Evolutionary conservation across 2,797 vertebrate genomes (phyloP).

Genomic region (Xiphorhynchus erythropygius): DNA sequence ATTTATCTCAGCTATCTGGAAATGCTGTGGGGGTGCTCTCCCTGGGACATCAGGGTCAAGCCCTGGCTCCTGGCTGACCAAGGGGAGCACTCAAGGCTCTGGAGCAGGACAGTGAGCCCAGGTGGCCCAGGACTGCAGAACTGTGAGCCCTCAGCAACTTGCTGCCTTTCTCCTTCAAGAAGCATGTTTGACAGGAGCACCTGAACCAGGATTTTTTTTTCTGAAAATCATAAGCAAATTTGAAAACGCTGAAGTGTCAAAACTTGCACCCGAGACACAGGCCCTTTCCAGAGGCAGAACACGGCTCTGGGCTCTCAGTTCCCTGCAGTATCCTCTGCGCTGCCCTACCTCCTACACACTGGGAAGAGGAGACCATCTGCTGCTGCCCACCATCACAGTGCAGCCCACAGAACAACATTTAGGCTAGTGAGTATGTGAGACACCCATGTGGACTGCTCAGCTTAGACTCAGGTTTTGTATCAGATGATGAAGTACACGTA

Average conservation of each 20-base stretch:
- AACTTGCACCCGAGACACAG: neutral
- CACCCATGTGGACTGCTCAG: neutral
- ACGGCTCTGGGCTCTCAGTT: neutral
- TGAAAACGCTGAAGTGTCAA: neutral
- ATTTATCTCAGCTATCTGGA: neutral
- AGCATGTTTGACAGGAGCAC: neutral
- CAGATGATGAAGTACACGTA: fast-evolving
- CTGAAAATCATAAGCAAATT: neutral
- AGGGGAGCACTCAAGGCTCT: neutral
- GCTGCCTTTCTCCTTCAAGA: neutral
- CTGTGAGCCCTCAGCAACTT: neutral
- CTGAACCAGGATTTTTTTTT: neutral
- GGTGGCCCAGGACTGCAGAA: neutral
- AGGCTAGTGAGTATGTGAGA: neutral
- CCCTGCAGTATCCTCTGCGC: neutral
- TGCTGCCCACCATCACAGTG: neutral
- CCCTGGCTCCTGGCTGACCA: neutral
- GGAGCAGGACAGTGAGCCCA: neutral
- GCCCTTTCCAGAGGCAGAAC: neutral
- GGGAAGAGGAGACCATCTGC: neutral
- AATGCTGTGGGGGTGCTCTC: neutral
- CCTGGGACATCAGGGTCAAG: neutral
- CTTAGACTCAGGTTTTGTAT: neutral
- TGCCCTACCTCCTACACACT: fast-evolving
- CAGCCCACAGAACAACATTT: neutral